Conservation (phyloP, 1,140 invertebrate genomes). For the Dreissena rostriformis region DNA sequence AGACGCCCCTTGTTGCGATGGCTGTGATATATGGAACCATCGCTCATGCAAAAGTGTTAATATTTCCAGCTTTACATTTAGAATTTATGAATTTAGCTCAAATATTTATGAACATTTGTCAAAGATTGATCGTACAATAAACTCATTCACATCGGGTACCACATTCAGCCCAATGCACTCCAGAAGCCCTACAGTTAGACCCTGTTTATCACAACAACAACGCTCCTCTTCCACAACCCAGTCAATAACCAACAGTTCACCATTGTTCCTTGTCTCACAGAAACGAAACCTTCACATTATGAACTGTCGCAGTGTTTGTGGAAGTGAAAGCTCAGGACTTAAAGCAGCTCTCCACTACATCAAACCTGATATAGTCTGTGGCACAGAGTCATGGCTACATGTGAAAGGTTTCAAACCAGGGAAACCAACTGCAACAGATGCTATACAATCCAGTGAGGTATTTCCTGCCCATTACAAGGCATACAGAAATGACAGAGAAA, state of each 20-base stretch:
- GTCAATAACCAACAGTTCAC: background rate
- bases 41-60: constrained; percentile 22
- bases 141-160: background rate
- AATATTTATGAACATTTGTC: background rate
- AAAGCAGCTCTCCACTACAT: constrained; percentile 34
- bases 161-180: background rate
- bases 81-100: background rate
- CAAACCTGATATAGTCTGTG: constrained; percentile 24
- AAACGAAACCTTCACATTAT: constrained; percentile 10
- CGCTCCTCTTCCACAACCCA: background rate
- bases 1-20: no score
- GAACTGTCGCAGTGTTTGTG: constrained; percentile 10
- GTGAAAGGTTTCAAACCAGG: constrained; percentile 28
- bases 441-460: constrained; percentile 26
- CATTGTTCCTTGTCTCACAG: constrained; percentile 7
- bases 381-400: constrained; percentile 33
- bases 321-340: constrained; percentile 12
- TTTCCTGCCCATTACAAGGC: constrained; percentile 26
- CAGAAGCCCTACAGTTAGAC: background rate
- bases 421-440: background rate
- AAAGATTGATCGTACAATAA: background rate
- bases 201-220: constrained; percentile 37
- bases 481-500: constrained; percentile 56
- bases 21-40: no score
- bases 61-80: background rate